A percentile compares a stretch with the other conserved stretches of the same genome.
phyloP scores from a whole-genome alignment of 2,113 vertebrate species.

The Dunckerocampus dactyliophorus region DNA sequence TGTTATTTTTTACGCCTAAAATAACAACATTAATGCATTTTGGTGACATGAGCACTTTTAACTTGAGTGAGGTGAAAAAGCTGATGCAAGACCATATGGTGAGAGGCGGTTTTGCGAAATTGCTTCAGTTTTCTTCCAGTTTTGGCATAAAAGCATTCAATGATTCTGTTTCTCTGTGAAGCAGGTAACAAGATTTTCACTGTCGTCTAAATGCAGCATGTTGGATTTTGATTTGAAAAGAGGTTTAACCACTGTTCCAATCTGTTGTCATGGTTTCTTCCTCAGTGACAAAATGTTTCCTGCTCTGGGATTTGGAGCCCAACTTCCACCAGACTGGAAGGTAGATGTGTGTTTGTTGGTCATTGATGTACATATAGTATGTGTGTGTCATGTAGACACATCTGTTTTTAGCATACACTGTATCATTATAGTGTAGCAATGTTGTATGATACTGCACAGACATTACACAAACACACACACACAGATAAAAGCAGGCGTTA shows the following conservation, averaged over 20 bases:
- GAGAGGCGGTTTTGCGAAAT: constrained; percentile 15
- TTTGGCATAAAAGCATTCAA: not conserved
- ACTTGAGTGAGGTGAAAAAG: no score
- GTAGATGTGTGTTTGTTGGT: constrained; percentile 65
- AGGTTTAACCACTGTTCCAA: constrained; percentile 41
- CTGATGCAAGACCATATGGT: no score
- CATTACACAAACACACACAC: constrained; percentile 13
- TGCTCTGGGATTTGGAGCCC: constrained; percentile 94
- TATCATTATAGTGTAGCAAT: not conserved
- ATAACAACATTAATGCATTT: no score
- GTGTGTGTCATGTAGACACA: not conserved
- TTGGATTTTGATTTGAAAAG: constrained; percentile 35
- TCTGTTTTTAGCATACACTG: not conserved
- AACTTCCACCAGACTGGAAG: constrained; percentile 98
- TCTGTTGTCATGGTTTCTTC: constrained; percentile 65
- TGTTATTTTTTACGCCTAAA: no score
- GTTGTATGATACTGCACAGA: not conserved
- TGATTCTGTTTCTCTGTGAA: constrained; percentile 27
- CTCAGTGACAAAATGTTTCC: constrained; percentile 98
- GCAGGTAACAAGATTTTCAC: constrained; percentile 36
- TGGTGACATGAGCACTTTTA: no score
- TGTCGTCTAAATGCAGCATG: constrained; percentile 44
- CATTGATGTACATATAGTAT: not conserved
- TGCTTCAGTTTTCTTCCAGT: constrained; percentile 8
- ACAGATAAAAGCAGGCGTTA: constrained; percentile 48